Conservation (phyloP, 2,113 vertebrate species). For the Pseudopipra pipra region DNA sequence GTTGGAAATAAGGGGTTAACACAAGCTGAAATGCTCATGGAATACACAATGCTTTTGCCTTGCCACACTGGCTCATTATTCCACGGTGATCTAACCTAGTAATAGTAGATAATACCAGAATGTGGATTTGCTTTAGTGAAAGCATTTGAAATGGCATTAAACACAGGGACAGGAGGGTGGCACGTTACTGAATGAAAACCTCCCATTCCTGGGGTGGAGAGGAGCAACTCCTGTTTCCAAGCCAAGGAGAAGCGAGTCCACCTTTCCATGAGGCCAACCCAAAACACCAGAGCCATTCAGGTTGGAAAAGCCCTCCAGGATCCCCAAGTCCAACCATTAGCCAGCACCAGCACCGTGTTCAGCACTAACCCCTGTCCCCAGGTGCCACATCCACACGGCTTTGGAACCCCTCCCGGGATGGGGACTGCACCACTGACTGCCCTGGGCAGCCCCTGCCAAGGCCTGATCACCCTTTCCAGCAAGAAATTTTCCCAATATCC, state of each 20-base stretch:
- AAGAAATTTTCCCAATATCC: background rate
- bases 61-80: background rate
- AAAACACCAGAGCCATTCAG: background rate
- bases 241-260: background rate
- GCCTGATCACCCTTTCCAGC: too few relatives aligned
- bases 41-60: background rate
- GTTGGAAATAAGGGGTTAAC: background rate
- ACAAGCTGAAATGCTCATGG: background rate
- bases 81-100: background rate
- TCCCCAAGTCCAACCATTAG: background rate
- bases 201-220: background rate
- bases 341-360: background rate
- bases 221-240: background rate
- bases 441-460: background rate
- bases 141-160: background rate
- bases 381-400: background rate
- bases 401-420: background rate
- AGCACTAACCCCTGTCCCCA: fast-evolving
- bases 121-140: background rate
- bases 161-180: background rate
- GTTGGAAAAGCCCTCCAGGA: background rate
- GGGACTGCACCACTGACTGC: background rate
- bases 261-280: background rate
- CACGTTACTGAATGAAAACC: background rate
- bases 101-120: background rate